These are phyloP conservation scores for Prosopocoilus inquinatus DNA, from an alignment of 2,888 invertebrate species.

Conservation along the genomic window DNA sequence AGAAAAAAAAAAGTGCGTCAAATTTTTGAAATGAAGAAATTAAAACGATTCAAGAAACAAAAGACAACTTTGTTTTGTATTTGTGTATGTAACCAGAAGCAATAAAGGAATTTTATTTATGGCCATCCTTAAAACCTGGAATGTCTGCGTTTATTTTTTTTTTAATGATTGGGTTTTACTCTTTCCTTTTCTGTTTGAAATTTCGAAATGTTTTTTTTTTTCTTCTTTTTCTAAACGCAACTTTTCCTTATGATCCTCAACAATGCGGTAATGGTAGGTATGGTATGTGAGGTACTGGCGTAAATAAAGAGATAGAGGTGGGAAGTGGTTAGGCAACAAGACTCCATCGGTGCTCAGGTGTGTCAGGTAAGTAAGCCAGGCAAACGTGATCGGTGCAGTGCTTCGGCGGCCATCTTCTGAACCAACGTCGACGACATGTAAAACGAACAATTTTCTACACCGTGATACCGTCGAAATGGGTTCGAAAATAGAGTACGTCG, in stretches of 20 bases:
- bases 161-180: no score
- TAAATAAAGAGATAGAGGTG: conserved; percentile 11
- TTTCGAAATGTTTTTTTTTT: neutral
- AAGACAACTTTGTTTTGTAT: no score
- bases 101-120: no score
- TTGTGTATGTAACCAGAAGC: no score
- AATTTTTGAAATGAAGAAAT: no score
- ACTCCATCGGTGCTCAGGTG: conserved; percentile 15
- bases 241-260: conserved; percentile 5
- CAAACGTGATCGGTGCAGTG: conserved; percentile 16
- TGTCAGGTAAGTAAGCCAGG: conserved; percentile 17
- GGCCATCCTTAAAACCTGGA: no score
- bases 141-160: no score
- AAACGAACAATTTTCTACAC: conserved; percentile 5
- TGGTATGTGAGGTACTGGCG: conserved; percentile 4
- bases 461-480: conserved; percentile 59
- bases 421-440: conserved; percentile 14
- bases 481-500: conserved; percentile 90
- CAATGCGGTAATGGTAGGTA: conserved; percentile 4
- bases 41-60: no score
- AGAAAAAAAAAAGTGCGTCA: no score
- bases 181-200: neutral
- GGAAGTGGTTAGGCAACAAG: conserved; percentile 15
- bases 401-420: conserved; percentile 20
- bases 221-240: neutral